Evolutionary conservation across 2,797 vertebrate genomes (phyloP).

Genomic region (Garrulus glandarius): DNA sequence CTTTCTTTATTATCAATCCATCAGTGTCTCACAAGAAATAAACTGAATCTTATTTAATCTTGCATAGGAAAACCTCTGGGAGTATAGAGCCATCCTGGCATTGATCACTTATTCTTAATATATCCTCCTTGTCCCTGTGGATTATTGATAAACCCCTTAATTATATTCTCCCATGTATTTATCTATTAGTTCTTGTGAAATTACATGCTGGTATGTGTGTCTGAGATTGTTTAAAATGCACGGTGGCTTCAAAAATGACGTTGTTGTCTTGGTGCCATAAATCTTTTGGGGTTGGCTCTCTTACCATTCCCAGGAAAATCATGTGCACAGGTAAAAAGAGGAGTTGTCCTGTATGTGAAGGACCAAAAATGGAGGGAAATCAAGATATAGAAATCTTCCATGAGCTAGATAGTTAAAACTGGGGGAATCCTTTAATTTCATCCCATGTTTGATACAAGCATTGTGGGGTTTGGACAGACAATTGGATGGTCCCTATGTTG

Average conservation of each 20-base stretch:
- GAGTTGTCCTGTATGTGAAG: background rate
- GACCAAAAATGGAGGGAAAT: background rate
- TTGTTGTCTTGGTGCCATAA: rapidly evolving
- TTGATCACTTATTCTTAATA: background rate
- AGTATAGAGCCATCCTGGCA: background rate
- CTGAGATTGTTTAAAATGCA: background rate
- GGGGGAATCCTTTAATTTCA: background rate
- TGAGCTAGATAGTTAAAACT: background rate
- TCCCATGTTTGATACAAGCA: background rate
- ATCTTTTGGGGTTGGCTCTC: background rate
- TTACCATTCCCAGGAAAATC: background rate
- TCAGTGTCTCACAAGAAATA: background rate
- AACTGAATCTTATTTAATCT: background rate
- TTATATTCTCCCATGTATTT: background rate
- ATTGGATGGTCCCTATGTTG: rapidly evolving
- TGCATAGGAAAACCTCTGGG: background rate
- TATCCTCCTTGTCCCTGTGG: background rate
- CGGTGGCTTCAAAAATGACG: rapidly evolving
- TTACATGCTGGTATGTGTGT: rapidly evolving
- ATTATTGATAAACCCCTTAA: background rate
- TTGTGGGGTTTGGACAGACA: background rate
- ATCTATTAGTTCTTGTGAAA: background rate
- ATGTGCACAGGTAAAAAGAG: background rate
- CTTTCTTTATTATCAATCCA: background rate
- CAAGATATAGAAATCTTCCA: background rate